Evolutionary conservation across 2,797 vertebrate genomes (phyloP).

Genomic region (Bradypodion pumilum): DNA sequence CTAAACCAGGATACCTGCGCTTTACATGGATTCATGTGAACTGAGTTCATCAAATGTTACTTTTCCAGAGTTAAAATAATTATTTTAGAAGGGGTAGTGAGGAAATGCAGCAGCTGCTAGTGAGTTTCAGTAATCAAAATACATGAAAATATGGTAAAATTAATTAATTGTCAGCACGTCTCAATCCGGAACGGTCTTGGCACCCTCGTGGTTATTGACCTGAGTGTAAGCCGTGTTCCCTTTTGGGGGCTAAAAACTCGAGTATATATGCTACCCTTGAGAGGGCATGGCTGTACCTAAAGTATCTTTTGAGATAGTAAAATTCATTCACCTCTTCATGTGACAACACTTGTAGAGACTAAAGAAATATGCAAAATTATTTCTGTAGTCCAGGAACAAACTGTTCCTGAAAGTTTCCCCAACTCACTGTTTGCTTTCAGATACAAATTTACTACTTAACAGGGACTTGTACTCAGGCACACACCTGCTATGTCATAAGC

Average conservation of each 20-base stretch:
- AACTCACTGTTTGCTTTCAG: neutral
- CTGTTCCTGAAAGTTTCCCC: neutral
- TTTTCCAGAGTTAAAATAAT: neutral
- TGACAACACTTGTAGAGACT: neutral
- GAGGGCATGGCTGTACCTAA: neutral
- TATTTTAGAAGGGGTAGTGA: neutral
- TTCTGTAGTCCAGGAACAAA: neutral
- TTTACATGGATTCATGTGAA: neutral
- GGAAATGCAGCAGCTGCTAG: no score
- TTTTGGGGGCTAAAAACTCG: no score
- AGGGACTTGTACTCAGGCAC: neutral
- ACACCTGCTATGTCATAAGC: conserved; percentile 12
- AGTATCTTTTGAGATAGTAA: neutral
- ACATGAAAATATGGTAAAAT: no score
- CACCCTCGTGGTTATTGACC: no score
- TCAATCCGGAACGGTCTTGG: no score
- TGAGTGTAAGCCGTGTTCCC: no score
- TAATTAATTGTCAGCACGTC: no score
- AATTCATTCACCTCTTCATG: no score
- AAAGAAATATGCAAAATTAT: neutral
- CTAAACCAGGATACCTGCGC: neutral
- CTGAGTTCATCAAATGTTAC: neutral
- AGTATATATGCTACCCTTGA: no score
- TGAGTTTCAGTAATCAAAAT: no score
- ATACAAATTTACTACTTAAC: conserved; percentile 11